Base-by-base conservation (phyloP, 2,113 vertebrate species). In the Heterocephalus glaber region DNA sequence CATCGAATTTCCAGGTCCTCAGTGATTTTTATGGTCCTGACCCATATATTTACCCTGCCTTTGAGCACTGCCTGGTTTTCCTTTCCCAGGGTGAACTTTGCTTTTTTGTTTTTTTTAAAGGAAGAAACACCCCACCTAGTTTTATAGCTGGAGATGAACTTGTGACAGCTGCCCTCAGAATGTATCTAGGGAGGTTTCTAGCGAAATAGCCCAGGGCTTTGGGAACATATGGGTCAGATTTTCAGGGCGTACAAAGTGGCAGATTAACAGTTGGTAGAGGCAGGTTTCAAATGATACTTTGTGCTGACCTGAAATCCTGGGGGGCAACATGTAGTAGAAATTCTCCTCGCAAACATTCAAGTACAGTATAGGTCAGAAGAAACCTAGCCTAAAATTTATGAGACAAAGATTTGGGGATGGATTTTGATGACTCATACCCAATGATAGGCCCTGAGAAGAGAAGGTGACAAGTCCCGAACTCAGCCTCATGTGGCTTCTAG, bases 401-500 rank as follows among this genome's bases (percentile, higher is more conserved):
- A 38, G 49, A 58, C 81, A 56, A 28, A 44, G 26, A 76, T 35
- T 74, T 54, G 44, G 38, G 17, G 28, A 19, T 77, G 14, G 22
- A 22, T 60, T 77, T 82, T 54, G 24, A 38, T 70, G 65, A 80
- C 6, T 80, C n/a, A 26, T 14, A 20, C 56, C 28, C 49, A 68
- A 35, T 6, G 13, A 30, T 38, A 58, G 68, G 20, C 47, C 26
- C 22, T 61, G 56, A 58, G 54, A 56, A 56, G 52, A 52, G 52
- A 12, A 12, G 33, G 30, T 30, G 26, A 38, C 28, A 19, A 14
- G 30, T 8, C 33, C 52, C 65, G 30, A 26, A 16, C 19, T 35
- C 3, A 0, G 5, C 24, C 17, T 30, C 33, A 17, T 1, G 2
- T 20, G 17, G 49, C 13, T 52, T 49, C 19, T 7, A 28, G 1